Base-by-base conservation (phyloP, 2,797 vertebrate species). In the Enteromius mattozi region DNA sequence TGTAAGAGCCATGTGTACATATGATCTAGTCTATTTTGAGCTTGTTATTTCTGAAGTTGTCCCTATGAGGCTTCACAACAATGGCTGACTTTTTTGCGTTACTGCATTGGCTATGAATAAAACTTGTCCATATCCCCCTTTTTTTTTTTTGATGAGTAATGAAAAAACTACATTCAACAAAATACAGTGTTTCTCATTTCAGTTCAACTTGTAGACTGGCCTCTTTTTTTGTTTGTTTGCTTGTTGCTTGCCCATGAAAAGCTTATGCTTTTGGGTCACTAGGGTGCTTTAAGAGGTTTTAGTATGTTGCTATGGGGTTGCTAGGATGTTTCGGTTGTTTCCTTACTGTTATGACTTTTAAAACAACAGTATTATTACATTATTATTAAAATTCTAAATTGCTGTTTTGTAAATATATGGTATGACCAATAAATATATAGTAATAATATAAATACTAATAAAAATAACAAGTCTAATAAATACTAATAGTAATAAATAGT, bases 1-100 rank as follows among this genome's bases (percentile, higher is more conserved):
- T 30, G 37, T 24, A 63, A 42, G 35, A 59, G 24, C 4, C 2
- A 1, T 14, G 5, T 70, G 49, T 10, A 54, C 45, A 68, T 37
- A 54, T 77, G 76, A 33, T 78, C 35, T 42, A 17, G 75, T 21
- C 59, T 78, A 45, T 63, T 78, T 63, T 59, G 56, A 61, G 24
- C 37, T 45, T 70, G 37, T 70, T 27, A 19, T 19, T 78, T 78
- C n/a, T 61, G 37, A n/a, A 12, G 56, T 30, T 78, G 35, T 61
- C 4, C 14, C 54, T 61, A 2, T 61, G 54, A 40, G 35, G 56
- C 74, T 77, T 77, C 35, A 76, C 54, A 77, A 59, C 54, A 61
- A 61, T 27, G 1, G 35, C n/a, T 40, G n/a, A 61, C 21, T 8
- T 56, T 54, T 59, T 40, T 10, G 6, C 1, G 3, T 40, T 12